phyloP scores from a whole-genome alignment of 2,888 invertebrate species.

The Petrophora chlorosata region DNA sequence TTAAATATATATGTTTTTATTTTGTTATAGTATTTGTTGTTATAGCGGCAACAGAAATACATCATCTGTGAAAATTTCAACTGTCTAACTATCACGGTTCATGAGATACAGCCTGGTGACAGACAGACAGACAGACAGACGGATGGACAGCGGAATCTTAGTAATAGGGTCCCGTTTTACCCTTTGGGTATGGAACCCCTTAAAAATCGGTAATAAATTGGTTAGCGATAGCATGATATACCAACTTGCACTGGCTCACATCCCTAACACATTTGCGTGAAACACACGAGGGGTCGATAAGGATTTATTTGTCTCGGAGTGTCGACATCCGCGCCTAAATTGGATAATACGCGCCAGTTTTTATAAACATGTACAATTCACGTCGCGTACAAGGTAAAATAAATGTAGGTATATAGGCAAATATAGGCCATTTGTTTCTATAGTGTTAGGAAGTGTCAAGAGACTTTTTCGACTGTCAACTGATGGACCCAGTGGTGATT shows the following conservation, averaged over 20 bases:
- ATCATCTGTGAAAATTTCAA: no score
- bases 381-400: not conserved
- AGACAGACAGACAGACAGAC: no score
- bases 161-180: no score
- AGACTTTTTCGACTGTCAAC: no score
- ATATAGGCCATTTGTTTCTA: not conserved
- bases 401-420: not conserved
- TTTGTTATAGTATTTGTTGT: no score
- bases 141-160: no score
- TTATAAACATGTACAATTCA: constrained; percentile 36
- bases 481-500: no score
- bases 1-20: no score
- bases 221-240: constrained; percentile 7
- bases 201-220: not conserved
- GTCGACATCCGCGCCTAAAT: constrained; percentile 51
- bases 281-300: constrained; percentile 49
- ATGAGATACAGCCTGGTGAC: no score
- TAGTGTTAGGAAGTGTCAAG: not conserved
- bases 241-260: constrained; percentile 30
- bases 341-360: constrained; percentile 52
- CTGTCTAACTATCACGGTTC: no score
- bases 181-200: no score
- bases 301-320: constrained; percentile 46
- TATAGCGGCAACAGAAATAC: no score
- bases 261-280: constrained; percentile 35